Percentiles rank a stretch among this genome's conserved stretches.
phyloP scores from a whole-genome alignment of 2,888 invertebrate species.

The Bedellia somnulentella region DNA sequence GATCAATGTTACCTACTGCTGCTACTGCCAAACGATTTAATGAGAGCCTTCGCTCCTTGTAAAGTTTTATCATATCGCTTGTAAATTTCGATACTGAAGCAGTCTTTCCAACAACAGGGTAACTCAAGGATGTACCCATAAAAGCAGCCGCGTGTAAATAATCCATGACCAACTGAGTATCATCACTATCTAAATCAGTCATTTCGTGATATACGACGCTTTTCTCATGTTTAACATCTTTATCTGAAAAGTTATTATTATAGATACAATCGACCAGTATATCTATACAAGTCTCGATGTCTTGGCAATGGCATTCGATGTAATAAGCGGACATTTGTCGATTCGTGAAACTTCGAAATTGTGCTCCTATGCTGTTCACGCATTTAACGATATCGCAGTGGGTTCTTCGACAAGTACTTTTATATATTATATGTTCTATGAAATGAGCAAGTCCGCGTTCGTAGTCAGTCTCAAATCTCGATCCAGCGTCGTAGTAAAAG shows the following conservation, averaged over 20 bases:
- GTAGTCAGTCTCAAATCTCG: slow-evolving; percentile 25
- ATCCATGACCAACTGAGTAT: slow-evolving; percentile 26
- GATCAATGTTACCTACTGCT: too few species aligned
- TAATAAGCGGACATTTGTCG: slow-evolving; percentile 96
- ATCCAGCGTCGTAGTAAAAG: slow-evolving; percentile 30
- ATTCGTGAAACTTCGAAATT: slow-evolving; percentile 93
- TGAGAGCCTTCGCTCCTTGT: slow-evolving; percentile 83
- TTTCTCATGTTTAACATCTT: slow-evolving; percentile 33
- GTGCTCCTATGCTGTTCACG: slow-evolving; percentile 93
- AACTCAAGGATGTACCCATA: slow-evolving; percentile 39
- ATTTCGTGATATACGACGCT: slow-evolving; percentile 30
- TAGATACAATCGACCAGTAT: slow-evolving; percentile 93
- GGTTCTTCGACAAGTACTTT: slow-evolving; percentile 72
- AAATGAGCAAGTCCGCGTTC: slow-evolving; percentile 41
- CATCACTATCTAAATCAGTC: slow-evolving; percentile 25
- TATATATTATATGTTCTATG: slow-evolving; percentile 40
- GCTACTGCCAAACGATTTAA: slow-evolving; percentile 87
- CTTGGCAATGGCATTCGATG: slow-evolving; percentile 87
- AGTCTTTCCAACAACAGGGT: slow-evolving; percentile 63
- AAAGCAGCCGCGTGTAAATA: slow-evolving; percentile 45
- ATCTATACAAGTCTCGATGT: slow-evolving; percentile 85
- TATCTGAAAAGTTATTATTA: slow-evolving; percentile 61
- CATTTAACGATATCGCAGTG: slow-evolving; percentile 85
- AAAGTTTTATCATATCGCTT: slow-evolving; percentile 70
- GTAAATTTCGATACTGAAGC: slow-evolving; percentile 65